phyloP scores from a whole-genome alignment of 2,797 vertebrate species.

The Setipinna tenuifilis region DNA sequence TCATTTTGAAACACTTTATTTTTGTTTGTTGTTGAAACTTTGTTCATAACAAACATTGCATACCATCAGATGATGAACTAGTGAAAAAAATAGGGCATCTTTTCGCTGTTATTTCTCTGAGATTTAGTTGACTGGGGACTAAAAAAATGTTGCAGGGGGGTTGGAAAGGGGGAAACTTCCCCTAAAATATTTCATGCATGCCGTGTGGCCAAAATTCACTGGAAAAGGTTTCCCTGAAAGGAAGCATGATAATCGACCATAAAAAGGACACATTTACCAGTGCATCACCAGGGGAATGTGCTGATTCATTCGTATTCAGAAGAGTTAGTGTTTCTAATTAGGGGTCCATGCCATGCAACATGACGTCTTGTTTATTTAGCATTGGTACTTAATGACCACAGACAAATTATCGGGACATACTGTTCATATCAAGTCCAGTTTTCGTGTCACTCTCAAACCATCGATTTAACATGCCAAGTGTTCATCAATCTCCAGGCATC shows the following conservation, averaged over 20 bases:
- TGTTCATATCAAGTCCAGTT: not conserved
- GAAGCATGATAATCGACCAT: not conserved
- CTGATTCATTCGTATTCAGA: not conserved
- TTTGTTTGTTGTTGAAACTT: slow-evolving; percentile 36
- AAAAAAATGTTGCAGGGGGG: not conserved
- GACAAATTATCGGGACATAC: not conserved
- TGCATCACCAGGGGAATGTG: not conserved
- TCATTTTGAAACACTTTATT: slow-evolving; percentile 20
- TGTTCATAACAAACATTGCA: slow-evolving; percentile 51
- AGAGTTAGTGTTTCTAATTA: slow-evolving; percentile 1
- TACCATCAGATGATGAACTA: slow-evolving; percentile 25
- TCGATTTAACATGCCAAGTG: not conserved
- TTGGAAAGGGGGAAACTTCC: not conserved
- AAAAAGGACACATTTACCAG: not conserved
- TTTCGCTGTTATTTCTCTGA: not conserved
- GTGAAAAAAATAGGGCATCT: not conserved
- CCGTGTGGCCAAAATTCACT: not conserved
- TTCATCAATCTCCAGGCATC: not conserved
- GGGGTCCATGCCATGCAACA: not conserved
- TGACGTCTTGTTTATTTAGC: not conserved
- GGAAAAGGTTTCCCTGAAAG: not conserved
- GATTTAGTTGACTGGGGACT: not conserved
- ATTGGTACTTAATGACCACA: not conserved
- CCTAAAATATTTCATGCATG: not conserved
- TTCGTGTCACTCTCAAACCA: not conserved